These are phyloP conservation scores for Centropristis striata DNA, from an alignment of 2,113 vertebrate genomes.

Conservation along the genomic window DNA sequence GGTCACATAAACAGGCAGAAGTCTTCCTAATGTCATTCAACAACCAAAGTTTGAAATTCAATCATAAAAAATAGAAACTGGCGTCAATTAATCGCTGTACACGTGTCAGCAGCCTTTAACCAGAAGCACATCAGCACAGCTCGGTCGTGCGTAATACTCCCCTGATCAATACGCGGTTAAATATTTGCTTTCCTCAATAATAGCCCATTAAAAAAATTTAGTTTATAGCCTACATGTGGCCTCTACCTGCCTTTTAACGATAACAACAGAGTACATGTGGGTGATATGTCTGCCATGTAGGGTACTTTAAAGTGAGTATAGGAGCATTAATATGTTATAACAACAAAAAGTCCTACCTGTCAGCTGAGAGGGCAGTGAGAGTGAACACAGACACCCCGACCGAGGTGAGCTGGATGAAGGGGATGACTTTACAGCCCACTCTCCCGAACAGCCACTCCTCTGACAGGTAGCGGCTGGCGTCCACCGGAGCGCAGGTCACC, in stretches of 20 bases:
- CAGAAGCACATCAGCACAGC: background rate
- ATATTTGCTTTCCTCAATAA: slow-evolving; percentile 2
- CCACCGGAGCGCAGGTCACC: slow-evolving; percentile 96
- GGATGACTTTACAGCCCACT: slow-evolving; percentile 95
- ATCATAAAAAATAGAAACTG: too few species aligned
- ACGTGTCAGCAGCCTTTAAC: background rate
- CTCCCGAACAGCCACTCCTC: slow-evolving; percentile 96
- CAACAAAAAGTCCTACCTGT: slow-evolving; percentile 88
- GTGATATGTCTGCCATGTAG: background rate
- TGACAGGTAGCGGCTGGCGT: slow-evolving; percentile 94
- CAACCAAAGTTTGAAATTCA: background rate
- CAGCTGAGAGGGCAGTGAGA: slow-evolving; percentile 95
- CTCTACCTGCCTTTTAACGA: background rate
- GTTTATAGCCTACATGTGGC: background rate
- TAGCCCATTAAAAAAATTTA: background rate
- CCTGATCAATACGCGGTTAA: background rate
- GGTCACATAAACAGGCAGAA: too few species aligned
- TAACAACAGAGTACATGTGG: too few species aligned
- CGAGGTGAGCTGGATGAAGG: slow-evolving; percentile 97
- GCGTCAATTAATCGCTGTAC: too few species aligned
- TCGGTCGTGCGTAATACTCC: background rate
- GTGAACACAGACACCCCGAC: slow-evolving; percentile 99
- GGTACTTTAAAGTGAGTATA: background rate
- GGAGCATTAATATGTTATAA: background rate
- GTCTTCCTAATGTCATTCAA: background rate